Percentiles rank a stretch among this genome's conserved stretches.
These are phyloP conservation scores for Fringilla coelebs DNA, from an alignment of 2,797 vertebrate genomes.

Conservation along the genomic window DNA sequence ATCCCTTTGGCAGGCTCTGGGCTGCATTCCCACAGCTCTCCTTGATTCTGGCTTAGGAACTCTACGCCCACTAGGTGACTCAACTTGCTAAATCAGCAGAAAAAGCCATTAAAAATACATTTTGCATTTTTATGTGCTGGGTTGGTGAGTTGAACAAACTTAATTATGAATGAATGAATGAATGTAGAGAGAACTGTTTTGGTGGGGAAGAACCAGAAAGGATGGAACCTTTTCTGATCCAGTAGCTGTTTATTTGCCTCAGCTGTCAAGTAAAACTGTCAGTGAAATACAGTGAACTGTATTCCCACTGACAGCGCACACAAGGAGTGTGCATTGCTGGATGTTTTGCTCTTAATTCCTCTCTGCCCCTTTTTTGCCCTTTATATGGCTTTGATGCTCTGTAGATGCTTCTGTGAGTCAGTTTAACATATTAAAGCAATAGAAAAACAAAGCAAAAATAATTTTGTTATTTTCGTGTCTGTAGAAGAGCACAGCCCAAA, in stretches of 20 bases:
- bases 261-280: background rate
- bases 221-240: background rate
- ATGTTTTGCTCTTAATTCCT: background rate
- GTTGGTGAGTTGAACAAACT: background rate
- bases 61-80: accelerated
- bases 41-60: background rate
- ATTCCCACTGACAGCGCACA: too few species aligned
- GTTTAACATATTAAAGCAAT: background rate
- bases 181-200: background rate
- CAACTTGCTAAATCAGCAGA: background rate
- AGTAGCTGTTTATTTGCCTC: background rate
- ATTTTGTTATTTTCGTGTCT: accelerated
- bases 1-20: background rate
- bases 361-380: background rate
- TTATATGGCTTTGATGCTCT: background rate
- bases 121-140: background rate
- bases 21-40: background rate
- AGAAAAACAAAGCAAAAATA: background rate
- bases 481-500: background rate
- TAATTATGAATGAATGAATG: background rate
- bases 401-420: background rate
- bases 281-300: background rate
- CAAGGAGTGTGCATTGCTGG: accelerated
- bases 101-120: background rate
- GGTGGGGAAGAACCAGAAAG: background rate